Evolutionary conservation across 2,113 vertebrate species (phyloP).

Genomic region (Mobula birostris): DNA sequence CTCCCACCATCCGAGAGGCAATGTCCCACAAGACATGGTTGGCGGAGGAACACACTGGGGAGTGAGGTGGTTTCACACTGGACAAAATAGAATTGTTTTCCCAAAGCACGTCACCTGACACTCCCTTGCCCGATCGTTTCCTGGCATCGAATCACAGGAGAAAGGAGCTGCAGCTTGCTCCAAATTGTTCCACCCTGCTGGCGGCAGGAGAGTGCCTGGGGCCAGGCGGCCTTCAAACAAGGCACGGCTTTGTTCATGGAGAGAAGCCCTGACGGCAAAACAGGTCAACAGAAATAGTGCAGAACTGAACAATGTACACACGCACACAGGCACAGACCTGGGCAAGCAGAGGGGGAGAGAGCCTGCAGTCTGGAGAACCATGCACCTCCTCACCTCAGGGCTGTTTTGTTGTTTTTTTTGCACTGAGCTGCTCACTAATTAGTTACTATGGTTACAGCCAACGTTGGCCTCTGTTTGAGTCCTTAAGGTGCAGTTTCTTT

Average conservation of each 20-base stretch:
- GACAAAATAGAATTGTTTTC: conserved; percentile 29
- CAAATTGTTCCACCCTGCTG: conserved; percentile 22
- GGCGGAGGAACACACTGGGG: not conserved
- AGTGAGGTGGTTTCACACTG: conserved; percentile 14
- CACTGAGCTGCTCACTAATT: conserved; percentile 45
- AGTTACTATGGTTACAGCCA: conserved; percentile 57
- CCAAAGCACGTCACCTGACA: conserved; percentile 5
- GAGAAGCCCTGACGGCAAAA: not conserved
- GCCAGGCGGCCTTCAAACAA: not conserved
- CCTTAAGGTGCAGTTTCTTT: conserved; percentile 24
- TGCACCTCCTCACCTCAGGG: not conserved
- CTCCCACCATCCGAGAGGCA: not conserved
- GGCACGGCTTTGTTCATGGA: not conserved
- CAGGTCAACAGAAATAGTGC: too few relatives aligned
- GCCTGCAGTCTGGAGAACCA: conserved; percentile 11
- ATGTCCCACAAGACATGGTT: not conserved
- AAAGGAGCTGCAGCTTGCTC: not conserved
- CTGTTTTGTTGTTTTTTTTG: conserved; percentile 39
- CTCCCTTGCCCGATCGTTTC: conserved; percentile 22
- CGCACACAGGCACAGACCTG: not conserved
- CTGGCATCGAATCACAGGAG: conserved; percentile 21
- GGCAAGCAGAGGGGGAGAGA: not conserved
- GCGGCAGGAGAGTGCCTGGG: not conserved
- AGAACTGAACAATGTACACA: not conserved
- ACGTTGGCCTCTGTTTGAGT: conserved; percentile 48